A percentile compares a stretch with the other conserved stretches of the same genome.
These are phyloP conservation scores for Philonicus albiceps DNA, from an alignment of 2,888 invertebrate species.

Conservation along the genomic window DNA sequence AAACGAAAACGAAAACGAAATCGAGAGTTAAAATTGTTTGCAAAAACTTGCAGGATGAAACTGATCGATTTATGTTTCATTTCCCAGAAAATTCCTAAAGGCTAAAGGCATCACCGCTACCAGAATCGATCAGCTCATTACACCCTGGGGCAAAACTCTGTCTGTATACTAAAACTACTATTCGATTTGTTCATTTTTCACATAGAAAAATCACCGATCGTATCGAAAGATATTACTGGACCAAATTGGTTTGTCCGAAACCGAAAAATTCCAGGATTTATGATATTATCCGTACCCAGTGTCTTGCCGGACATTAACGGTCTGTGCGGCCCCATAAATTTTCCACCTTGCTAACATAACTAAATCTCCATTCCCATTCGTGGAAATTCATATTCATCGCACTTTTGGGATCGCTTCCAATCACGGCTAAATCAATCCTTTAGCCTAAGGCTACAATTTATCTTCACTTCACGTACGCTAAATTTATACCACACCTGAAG, in stretches of 20 bases:
- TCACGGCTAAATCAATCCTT: conserved; percentile 25
- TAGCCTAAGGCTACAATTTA: conserved; percentile 1
- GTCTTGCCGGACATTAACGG: background rate
- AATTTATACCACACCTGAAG: conserved; percentile 3
- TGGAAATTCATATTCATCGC: conserved; percentile 6
- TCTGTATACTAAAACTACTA: background rate
- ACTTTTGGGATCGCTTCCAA: conserved; percentile 23
- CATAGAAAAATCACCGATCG: background rate
- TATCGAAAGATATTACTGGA: background rate
- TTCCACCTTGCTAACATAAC: background rate
- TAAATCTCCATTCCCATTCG: conserved; percentile 2
- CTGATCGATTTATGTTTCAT: background rate
- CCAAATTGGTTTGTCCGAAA: background rate
- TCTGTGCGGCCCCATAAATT: background rate
- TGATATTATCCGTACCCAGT: background rate
- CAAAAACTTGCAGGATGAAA: background rate
- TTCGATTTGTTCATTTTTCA: background rate
- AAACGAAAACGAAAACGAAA: background rate
- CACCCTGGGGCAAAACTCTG: background rate
- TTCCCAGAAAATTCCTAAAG: background rate
- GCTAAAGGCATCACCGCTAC: background rate
- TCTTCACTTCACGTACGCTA: conserved; percentile 12
- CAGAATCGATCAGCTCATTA: background rate
- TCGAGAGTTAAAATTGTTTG: background rate
- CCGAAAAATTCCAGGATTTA: background rate